Percentiles rank a stretch among this genome's conserved stretches.
Evolutionary conservation across 2,797 vertebrate species (phyloP).

Genomic region (Platyrinchus mystaceus): DNA sequence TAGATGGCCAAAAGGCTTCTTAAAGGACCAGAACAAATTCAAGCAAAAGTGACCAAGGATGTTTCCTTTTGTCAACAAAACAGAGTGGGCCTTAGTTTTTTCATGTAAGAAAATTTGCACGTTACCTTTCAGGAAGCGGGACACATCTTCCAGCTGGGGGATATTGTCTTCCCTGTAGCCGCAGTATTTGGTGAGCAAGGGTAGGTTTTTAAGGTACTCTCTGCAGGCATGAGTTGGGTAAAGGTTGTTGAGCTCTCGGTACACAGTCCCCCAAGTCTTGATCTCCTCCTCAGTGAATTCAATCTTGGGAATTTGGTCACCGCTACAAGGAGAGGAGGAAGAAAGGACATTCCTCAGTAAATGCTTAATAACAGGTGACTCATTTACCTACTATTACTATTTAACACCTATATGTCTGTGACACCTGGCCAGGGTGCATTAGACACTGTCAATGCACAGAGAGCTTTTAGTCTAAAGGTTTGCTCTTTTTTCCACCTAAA

Average conservation of each 20-base stretch:
- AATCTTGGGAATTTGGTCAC: constrained; percentile 90
- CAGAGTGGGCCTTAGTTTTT: neutral
- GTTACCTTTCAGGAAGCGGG: constrained; percentile 91
- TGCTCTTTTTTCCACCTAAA: neutral
- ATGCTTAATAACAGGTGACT: neutral
- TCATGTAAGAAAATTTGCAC: neutral
- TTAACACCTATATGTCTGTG: neutral
- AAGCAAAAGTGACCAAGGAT: neutral
- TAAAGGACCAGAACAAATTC: neutral
- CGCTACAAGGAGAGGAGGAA: constrained; percentile 73
- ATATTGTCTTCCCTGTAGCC: constrained; percentile 95
- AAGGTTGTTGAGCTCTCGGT: constrained; percentile 91
- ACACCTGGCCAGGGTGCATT: neutral
- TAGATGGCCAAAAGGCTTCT: neutral
- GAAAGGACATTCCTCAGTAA: neutral
- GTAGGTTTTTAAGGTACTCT: constrained; percentile 96
- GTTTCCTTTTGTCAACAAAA: neutral
- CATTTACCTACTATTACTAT: neutral
- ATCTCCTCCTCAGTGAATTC: constrained; percentile 97
- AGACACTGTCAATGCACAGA: neutral
- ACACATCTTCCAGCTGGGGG: constrained; percentile 96
- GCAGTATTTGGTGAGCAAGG: constrained; percentile 91
- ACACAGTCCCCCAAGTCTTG: constrained; percentile 95
- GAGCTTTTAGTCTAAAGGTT: neutral
- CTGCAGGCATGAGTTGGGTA: constrained; percentile 95